phyloP scores from a whole-genome alignment of 2,888 invertebrate genomes.

The Sympetrum striolatum region DNA sequence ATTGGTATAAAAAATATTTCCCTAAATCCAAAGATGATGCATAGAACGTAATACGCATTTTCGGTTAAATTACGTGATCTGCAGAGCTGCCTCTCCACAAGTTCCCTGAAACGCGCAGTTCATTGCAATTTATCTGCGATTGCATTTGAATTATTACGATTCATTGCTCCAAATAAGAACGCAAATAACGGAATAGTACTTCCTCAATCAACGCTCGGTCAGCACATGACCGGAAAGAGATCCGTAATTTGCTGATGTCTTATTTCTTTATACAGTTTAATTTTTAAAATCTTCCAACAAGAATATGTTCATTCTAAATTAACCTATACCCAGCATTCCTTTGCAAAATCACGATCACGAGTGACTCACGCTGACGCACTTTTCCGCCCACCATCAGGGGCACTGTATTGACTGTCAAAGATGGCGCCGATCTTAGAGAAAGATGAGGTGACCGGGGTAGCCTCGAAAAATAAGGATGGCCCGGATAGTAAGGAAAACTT shows the following conservation, averaged over 20 bases:
- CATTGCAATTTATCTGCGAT: too few relatives aligned
- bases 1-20: too few relatives aligned
- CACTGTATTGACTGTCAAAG: conserved; percentile 48
- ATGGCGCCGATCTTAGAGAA: conserved; percentile 50
- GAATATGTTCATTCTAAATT: neutral
- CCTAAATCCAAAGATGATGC: too few relatives aligned
- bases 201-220: neutral
- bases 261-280: too few relatives aligned
- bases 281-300: too few relatives aligned
- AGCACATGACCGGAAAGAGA: neutral
- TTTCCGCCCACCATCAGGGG: conserved; percentile 37
- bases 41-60: too few relatives aligned
- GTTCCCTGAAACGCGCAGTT: too few relatives aligned
- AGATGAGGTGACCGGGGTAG: conserved; percentile 48
- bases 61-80: too few relatives aligned
- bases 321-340: neutral
- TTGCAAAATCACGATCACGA: neutral
- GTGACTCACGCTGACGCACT: conserved; percentile 39
- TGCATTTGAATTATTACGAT: too few relatives aligned
- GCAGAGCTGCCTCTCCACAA: too few relatives aligned
- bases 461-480: conserved; percentile 67
- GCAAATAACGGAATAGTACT: neutral
- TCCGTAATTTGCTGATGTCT: too few relatives aligned
- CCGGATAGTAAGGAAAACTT: conserved; percentile 70
- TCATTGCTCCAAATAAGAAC: neutral